phyloP scores from a whole-genome alignment of 2,797 vertebrate species.

The Sebastes iracundus region DNA sequence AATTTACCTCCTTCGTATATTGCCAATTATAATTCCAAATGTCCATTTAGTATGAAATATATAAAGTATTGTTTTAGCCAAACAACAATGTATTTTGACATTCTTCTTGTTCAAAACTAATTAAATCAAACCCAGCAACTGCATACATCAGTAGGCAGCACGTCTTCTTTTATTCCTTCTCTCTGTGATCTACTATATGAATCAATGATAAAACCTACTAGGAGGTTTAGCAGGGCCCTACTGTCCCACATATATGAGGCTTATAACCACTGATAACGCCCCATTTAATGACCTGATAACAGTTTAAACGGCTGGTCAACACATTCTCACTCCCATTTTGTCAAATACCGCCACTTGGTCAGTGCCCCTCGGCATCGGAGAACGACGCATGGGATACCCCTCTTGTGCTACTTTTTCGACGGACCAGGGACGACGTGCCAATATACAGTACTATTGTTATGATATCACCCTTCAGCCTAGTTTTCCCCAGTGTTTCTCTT shows the following conservation, averaged over 20 bases:
- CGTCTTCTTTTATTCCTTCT: not conserved
- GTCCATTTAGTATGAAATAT: not conserved
- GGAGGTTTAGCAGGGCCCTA: not conserved
- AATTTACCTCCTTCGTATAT: not conserved
- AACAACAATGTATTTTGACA: not conserved
- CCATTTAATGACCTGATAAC: too few relatives aligned
- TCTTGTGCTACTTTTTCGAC: too few relatives aligned
- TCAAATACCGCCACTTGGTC: too few relatives aligned
- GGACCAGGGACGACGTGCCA: too few relatives aligned
- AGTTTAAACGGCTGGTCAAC: too few relatives aligned
- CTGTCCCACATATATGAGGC: not conserved
- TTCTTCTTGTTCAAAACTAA: not conserved
- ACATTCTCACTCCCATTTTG: too few relatives aligned
- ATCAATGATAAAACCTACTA: not conserved
- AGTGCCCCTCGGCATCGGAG: too few relatives aligned
- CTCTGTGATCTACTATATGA: fast-evolving
- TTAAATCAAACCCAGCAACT: not conserved
- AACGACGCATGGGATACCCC: too few relatives aligned
- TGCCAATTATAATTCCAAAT: not conserved
- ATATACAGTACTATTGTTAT: too few relatives aligned
- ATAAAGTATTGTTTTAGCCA: not conserved
- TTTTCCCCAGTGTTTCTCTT: too few relatives aligned
- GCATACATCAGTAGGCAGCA: not conserved
- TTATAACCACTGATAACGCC: not conserved
- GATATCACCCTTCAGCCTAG: too few relatives aligned